phyloP scores from a whole-genome alignment of 1,140 invertebrate species.

The Cardiocondyla obscurior region DNA sequence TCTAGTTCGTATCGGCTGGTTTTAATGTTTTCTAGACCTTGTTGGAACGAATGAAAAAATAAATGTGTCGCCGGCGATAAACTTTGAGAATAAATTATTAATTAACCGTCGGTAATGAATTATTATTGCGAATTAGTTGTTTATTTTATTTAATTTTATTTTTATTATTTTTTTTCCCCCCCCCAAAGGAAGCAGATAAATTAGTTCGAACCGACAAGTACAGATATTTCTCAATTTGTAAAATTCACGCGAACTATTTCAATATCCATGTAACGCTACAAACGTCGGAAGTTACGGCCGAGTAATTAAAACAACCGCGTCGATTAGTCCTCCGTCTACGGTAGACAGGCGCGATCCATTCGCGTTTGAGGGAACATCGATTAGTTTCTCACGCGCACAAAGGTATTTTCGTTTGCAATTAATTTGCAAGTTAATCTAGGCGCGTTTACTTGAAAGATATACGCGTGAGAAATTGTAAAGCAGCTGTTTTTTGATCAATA shows the following conservation, averaged over 20 bases:
- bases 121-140: not conserved
- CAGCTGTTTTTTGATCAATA: not conserved
- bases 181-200: not conserved
- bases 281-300: slow-evolving; percentile 1
- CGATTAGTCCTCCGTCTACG: slow-evolving; percentile 49
- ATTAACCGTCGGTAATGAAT: not conserved
- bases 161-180: too few relatives aligned
- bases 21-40: not conserved
- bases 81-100: not conserved
- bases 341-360: slow-evolving; percentile 35
- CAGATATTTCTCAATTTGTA: slow-evolving; percentile 10
- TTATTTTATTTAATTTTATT: too few relatives aligned
- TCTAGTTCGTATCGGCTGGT: not conserved
- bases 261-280: slow-evolving; percentile 9
- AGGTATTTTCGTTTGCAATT: slow-evolving; percentile 30
- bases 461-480: not conserved
- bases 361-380: slow-evolving; percentile 33
- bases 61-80: not conserved
- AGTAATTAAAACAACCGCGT: slow-evolving; percentile 58
- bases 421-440: slow-evolving; percentile 1
- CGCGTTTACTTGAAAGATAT: not conserved
- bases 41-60: not conserved
- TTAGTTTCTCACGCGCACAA: slow-evolving; percentile 32
- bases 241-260: slow-evolving; percentile 40
- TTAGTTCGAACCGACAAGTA: not conserved